phyloP scores from a whole-genome alignment of 2,888 invertebrate genomes.

The Stenodema calcarata region DNA sequence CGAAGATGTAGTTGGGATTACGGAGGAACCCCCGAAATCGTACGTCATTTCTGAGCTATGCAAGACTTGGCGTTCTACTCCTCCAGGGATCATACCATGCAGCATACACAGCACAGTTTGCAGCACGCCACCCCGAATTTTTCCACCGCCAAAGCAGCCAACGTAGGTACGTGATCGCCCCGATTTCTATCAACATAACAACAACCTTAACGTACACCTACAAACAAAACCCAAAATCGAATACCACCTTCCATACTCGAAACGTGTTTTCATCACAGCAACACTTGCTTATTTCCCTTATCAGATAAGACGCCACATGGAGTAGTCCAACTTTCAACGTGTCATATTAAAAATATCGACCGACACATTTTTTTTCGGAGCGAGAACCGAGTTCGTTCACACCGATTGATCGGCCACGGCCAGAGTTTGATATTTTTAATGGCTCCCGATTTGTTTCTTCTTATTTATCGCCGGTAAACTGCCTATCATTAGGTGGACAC shows the following conservation, averaged over 20 bases:
- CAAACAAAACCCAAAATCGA: neutral
- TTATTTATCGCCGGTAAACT: no score
- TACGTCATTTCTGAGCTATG: neutral
- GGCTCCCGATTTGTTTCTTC: no score
- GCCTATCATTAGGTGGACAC: no score
- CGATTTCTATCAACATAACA: neutral
- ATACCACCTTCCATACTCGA: no score
- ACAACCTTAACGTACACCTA: no score
- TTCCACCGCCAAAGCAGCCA: slow-evolving; percentile 28
- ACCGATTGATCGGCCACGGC: neutral
- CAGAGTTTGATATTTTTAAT: no score
- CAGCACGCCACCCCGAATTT: slow-evolving; percentile 24
- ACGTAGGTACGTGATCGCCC: slow-evolving; percentile 34
- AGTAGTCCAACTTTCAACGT: neutral
- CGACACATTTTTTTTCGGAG: neutral
- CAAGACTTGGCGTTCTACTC: slow-evolving; percentile 44
- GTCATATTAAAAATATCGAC: neutral
- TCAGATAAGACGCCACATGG: neutral
- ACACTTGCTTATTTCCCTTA: neutral
- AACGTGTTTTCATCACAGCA: no score
- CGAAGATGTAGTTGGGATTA: neutral
- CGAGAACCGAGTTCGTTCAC: neutral
- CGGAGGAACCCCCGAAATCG: no score
- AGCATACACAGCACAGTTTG: slow-evolving; percentile 41
- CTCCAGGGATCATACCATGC: slow-evolving; percentile 39